Conservation (phyloP, 2,113 vertebrate species). For the Zosterops hypoxanthus region DNA sequence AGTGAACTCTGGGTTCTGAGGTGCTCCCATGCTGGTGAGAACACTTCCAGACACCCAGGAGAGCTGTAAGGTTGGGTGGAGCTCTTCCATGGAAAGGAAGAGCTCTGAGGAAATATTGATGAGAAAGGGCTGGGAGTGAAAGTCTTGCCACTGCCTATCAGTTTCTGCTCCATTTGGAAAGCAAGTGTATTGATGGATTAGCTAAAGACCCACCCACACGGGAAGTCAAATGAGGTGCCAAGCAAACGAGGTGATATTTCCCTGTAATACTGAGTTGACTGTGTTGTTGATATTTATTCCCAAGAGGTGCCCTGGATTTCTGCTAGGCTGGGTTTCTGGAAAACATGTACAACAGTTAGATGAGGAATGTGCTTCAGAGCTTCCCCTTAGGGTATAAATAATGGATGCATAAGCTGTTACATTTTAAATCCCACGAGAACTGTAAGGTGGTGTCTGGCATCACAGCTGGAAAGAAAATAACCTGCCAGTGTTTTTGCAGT, state of each 20-base stretch:
- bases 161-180: neutral
- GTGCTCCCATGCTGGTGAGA: neutral
- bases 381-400: neutral
- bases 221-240: neutral
- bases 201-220: neutral
- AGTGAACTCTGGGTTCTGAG: neutral
- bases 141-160: neutral
- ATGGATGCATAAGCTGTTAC: neutral
- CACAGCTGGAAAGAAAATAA: neutral
- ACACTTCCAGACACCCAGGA: neutral
- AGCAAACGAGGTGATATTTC: neutral
- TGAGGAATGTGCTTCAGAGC: neutral
- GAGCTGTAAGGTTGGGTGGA: neutral
- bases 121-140: neutral
- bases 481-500: neutral
- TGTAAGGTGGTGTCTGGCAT: neutral
- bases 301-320: neutral
- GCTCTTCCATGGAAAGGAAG: neutral
- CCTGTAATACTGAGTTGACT: neutral
- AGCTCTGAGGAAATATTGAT: neutral
- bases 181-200: neutral
- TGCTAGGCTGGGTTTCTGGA: neutral
- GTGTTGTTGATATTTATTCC: neutral
- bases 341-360: fast-evolving
- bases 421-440: neutral